These are phyloP conservation scores for Halichondria panicea DNA, from an alignment of 37 sponge, comb jelly and placozoan species.

Conservation along the genomic window DNA sequence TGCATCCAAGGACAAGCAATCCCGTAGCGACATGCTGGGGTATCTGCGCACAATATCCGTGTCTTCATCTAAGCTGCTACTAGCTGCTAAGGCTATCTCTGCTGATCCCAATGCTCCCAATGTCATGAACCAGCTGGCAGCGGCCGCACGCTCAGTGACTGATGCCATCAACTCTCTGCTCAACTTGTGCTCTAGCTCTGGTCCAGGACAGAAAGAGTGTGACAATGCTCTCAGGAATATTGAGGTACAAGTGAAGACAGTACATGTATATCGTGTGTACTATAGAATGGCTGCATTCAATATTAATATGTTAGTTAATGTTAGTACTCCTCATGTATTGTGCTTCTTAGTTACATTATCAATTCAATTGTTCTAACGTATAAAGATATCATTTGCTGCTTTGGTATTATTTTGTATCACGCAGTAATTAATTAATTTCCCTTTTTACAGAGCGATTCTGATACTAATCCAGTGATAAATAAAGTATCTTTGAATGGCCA, in stretches of 20 bases:
- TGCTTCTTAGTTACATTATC: no score
- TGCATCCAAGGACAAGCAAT: constrained; percentile 73
- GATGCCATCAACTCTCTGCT: constrained; percentile 95
- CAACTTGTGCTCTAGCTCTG: constrained; percentile 86
- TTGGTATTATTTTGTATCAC: no score
- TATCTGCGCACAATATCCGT: constrained; percentile 75
- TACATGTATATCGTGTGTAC: no score
- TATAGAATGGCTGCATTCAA: no score
- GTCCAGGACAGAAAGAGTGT: constrained; percentile 98
- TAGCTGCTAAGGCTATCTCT: constrained; percentile 86
- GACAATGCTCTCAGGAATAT: constrained; percentile 96
- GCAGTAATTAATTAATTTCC: no score
- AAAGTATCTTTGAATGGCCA: no score
- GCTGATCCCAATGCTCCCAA: constrained; percentile 99
- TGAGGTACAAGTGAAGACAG: constrained; percentile 81
- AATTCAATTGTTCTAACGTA: no score
- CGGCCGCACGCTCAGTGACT: constrained; percentile 89
- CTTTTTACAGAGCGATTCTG: no score
- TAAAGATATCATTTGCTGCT: no score
- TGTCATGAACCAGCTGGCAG: constrained; percentile 88
- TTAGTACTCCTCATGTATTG: no score
- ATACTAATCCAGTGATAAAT: no score
- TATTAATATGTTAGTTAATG: no score
- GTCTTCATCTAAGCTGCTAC: constrained; percentile 81
- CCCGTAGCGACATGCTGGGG: constrained; percentile 69